Evolutionary conservation across 2,797 vertebrate species (phyloP).

Genomic region (Hylomyscus alleni): DNA sequence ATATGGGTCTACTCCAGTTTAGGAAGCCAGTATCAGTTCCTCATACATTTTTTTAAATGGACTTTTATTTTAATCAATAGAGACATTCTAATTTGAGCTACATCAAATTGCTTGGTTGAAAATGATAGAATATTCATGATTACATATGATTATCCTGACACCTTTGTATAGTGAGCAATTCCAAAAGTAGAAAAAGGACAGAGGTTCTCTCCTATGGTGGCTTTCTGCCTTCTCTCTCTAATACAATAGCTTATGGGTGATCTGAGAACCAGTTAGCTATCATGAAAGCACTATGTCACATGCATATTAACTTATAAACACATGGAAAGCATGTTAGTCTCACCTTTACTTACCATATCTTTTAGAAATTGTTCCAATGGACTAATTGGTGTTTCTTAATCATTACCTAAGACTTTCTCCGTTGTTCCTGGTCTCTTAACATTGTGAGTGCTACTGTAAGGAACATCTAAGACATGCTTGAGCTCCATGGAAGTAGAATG

Average conservation of each 20-base stretch:
- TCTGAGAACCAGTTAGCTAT: not conserved
- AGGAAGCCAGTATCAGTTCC: not conserved
- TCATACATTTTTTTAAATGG: not conserved
- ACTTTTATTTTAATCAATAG: not conserved
- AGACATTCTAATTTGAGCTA: not conserved
- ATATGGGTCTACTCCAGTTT: not conserved
- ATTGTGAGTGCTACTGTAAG: not conserved
- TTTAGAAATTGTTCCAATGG: not conserved
- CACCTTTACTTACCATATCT: not conserved
- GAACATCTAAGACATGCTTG: not conserved
- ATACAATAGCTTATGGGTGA: not conserved
- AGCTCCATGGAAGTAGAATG: not conserved
- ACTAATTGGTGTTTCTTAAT: not conserved
- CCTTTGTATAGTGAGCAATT: not conserved
- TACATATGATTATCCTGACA: not conserved
- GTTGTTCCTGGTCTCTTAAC: not conserved
- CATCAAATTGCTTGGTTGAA: not conserved
- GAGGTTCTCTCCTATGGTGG: fast-evolving
- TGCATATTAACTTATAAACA: not conserved
- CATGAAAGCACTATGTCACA: not conserved
- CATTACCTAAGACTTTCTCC: not conserved
- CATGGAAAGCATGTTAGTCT: not conserved
- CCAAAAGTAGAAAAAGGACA: not conserved
- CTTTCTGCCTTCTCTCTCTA: not conserved
- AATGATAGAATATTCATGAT: not conserved